These are phyloP conservation scores for Agrilus biguttatus DNA, from an alignment of 2,888 invertebrate genomes.

Conservation along the genomic window DNA sequence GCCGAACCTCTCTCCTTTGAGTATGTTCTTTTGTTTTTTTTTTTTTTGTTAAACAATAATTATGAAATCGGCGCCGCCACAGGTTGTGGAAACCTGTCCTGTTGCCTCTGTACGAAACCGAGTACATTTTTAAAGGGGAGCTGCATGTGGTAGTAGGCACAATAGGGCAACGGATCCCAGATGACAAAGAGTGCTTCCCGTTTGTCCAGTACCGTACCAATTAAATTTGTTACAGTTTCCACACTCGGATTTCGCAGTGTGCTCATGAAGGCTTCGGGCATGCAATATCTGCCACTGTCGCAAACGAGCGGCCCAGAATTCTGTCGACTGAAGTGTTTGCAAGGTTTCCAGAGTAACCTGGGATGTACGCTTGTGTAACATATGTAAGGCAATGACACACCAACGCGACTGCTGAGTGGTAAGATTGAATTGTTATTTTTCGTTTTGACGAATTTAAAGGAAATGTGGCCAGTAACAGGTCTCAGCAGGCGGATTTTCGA, in stretches of 20 bases:
- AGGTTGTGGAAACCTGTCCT: constrained; percentile 27
- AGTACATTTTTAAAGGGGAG: constrained; percentile 48
- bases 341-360: constrained; percentile 46
- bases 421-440: constrained; percentile 40
- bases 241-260: constrained; percentile 33
- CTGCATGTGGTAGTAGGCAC: constrained; percentile 72
- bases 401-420: constrained; percentile 57
- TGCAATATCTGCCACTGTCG: constrained; percentile 39
- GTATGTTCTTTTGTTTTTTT: too few species aligned
- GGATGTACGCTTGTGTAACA: constrained; percentile 60
- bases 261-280: constrained; percentile 41
- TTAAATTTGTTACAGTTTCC: constrained; percentile 41
- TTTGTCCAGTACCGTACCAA: constrained; percentile 59
- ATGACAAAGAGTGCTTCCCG: constrained; percentile 67
- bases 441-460: constrained; percentile 58
- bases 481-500: constrained; percentile 46
- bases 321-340: constrained; percentile 43
- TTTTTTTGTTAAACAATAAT: too few species aligned
- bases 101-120: constrained; percentile 37
- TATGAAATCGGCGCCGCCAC: constrained; percentile 23
- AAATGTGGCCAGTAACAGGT: constrained; percentile 63
- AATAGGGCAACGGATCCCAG: constrained; percentile 78
- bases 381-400: constrained; percentile 67
- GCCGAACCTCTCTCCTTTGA: too few species aligned
- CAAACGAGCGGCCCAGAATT: constrained; percentile 37